phyloP scores from a whole-genome alignment of 2,888 invertebrate species.

The Hyalella azteca region DNA sequence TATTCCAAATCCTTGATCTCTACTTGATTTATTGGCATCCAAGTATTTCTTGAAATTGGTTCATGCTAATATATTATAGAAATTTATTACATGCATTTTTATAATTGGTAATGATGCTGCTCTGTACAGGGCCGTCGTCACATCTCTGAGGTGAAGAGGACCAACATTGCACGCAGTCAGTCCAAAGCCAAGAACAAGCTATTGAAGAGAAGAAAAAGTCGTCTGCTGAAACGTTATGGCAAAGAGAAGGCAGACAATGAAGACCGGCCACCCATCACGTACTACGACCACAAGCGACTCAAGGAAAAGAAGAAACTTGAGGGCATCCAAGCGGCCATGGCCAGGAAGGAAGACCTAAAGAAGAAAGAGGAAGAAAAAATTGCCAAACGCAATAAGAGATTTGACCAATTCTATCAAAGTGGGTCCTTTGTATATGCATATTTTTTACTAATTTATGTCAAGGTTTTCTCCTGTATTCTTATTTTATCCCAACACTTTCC shows the following conservation, averaged over 20 bases:
- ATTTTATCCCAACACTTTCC: no score
- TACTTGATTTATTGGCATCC: no score
- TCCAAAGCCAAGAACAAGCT: neutral
- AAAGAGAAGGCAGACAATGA: neutral
- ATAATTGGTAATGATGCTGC: neutral
- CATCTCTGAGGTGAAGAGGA: conserved; percentile 19
- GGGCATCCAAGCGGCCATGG: conserved; percentile 6
- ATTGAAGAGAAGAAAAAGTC: neutral
- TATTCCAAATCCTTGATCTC: no score
- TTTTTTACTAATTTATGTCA: no score
- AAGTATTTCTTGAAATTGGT: neutral
- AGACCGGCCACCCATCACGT: neutral
- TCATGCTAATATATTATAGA: neutral
- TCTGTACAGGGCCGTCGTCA: neutral
- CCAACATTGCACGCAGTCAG: conserved; percentile 6
- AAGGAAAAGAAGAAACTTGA: conserved; percentile 31
- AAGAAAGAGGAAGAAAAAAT: conserved; percentile 15
- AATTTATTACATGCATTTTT: neutral
- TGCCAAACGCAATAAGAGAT: neutral
- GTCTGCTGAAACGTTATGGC: neutral
- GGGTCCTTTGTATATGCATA: neutral
- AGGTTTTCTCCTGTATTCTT: no score
- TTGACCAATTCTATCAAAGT: neutral
- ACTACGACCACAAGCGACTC: conserved; percentile 13
- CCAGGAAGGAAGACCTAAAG: neutral